A percentile compares a stretch with the other conserved stretches of the same genome.
phyloP scores from a whole-genome alignment of 1,140 invertebrate species.

The Popillia japonica region DNA sequence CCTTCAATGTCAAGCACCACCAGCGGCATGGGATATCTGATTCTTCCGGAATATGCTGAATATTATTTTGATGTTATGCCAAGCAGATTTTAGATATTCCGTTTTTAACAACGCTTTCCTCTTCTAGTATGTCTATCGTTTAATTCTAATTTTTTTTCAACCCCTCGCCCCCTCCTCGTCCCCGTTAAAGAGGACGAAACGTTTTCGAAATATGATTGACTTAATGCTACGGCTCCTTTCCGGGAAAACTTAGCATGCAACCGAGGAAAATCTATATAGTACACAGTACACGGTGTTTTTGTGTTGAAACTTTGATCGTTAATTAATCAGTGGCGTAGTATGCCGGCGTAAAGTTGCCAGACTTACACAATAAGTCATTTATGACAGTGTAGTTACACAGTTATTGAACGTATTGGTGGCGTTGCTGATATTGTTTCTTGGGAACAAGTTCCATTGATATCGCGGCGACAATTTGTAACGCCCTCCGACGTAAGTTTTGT shows the following conservation, averaged over 20 bases:
- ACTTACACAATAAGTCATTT: background rate
- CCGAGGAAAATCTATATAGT: background rate
- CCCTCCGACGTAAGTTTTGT: background rate
- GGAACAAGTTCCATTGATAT: background rate
- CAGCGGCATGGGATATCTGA: background rate
- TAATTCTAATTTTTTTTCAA: too few species aligned
- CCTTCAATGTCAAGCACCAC: background rate
- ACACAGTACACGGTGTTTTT: background rate
- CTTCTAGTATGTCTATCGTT: too few species aligned
- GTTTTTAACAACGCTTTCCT: too few species aligned
- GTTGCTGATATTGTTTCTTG: background rate
- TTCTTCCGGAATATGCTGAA: background rate
- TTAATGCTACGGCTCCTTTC: too few species aligned
- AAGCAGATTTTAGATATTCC: background rate
- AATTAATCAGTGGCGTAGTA: background rate
- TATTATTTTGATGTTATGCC: background rate
- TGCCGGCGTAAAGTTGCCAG: background rate
- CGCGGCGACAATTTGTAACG: background rate
- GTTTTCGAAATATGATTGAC: too few species aligned
- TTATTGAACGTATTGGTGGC: slow-evolving; percentile 10
- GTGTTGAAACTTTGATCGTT: slow-evolving; percentile 6
- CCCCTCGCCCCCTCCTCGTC: too few species aligned
- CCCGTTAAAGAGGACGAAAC: too few species aligned
- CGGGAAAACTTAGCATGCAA: slow-evolving; percentile 9
- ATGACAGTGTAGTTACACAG: background rate